A percentile compares a stretch with the other conserved stretches of the same genome.
Conservation (phyloP, 2,113 vertebrate genomes). For the Brachirus orientalis region DNA sequence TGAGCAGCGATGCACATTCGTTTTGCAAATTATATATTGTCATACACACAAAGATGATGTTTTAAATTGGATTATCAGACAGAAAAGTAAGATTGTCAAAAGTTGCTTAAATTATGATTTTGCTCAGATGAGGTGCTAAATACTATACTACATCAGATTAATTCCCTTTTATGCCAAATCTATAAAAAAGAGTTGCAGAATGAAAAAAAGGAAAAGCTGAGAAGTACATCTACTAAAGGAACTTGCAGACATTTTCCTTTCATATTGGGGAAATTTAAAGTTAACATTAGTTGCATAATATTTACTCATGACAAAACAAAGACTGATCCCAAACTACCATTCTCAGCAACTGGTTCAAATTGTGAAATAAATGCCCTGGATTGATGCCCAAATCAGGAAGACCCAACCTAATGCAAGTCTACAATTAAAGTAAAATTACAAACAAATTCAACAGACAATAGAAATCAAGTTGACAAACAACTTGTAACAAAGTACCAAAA, state of each 20-base stretch:
- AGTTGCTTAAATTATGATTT: slow-evolving; percentile 35
- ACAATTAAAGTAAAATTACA: slow-evolving; percentile 46
- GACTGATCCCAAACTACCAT: slow-evolving; percentile 25
- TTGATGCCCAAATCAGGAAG: slow-evolving; percentile 46
- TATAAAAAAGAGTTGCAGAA: slow-evolving; percentile 15
- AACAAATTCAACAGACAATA: slow-evolving; percentile 53
- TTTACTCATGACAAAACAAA: slow-evolving; percentile 21
- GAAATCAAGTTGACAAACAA: slow-evolving; percentile 60
- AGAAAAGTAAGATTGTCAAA: slow-evolving; percentile 45
- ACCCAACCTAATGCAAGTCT: slow-evolving; percentile 39
- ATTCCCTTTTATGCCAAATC: slow-evolving; percentile 63
- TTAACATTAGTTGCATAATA: slow-evolving; percentile 13
- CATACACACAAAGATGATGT: slow-evolving; percentile 19
- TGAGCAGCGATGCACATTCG: slow-evolving; percentile 52
- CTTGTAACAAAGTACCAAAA: slow-evolving; percentile 78
- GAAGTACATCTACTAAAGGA: not conserved
- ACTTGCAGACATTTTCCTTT: slow-evolving; percentile 1
- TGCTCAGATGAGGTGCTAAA: slow-evolving; percentile 3
- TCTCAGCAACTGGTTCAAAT: slow-evolving; percentile 32
- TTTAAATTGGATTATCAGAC: slow-evolving; percentile 14
- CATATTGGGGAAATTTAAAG: not conserved
- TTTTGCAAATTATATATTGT: slow-evolving; percentile 45
- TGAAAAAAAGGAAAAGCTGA: slow-evolving; percentile 6
- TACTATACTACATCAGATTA: not conserved
- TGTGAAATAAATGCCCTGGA: slow-evolving; percentile 64